Evolutionary conservation across 2,113 vertebrate genomes (phyloP).

Genomic region (Phyllostomus discolor): DNA sequence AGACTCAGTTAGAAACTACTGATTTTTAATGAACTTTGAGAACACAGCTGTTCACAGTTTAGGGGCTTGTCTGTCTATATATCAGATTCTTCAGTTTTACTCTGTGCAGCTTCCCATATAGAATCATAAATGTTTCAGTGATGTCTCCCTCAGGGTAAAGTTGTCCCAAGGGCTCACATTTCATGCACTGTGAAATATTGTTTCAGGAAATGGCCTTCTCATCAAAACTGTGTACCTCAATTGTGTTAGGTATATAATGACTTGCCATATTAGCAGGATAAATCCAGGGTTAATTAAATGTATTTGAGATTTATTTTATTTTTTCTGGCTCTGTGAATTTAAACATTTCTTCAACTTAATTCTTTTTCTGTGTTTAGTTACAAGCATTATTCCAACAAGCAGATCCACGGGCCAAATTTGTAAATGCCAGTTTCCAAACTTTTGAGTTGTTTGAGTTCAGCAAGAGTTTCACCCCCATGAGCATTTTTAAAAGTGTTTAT

Average conservation of each 20-base stretch:
- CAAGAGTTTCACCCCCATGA: not conserved
- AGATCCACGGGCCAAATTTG: not conserved
- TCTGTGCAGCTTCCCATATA: slow-evolving; percentile 12
- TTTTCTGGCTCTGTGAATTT: slow-evolving; percentile 31
- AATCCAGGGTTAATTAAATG: slow-evolving; percentile 63
- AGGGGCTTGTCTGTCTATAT: not conserved
- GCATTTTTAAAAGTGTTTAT: not conserved
- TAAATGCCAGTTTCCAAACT: slow-evolving; percentile 41
- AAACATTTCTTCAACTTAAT: slow-evolving; percentile 37
- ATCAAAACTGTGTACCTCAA: slow-evolving; percentile 45
- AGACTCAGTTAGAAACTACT: not conserved
- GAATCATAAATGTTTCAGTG: slow-evolving; percentile 27
- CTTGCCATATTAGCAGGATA: slow-evolving; percentile 61
- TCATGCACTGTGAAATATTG: slow-evolving; percentile 67
- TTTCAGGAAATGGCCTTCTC: slow-evolving; percentile 62
- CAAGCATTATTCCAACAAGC: slow-evolving; percentile 13
- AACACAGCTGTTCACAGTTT: not conserved
- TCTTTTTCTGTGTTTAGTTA: slow-evolving; percentile 25
- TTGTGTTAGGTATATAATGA: slow-evolving; percentile 64
- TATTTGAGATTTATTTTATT: slow-evolving; percentile 62
- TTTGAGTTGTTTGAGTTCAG: slow-evolving; percentile 19
- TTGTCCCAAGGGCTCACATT: slow-evolving; percentile 54
- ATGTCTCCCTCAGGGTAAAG: slow-evolving; percentile 51
- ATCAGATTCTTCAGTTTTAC: slow-evolving; percentile 7
- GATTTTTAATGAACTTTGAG: slow-evolving; percentile 9